These are phyloP conservation scores for Eristalinus sepulchralis DNA, from an alignment of 2,888 invertebrate genomes.

Conservation along the genomic window DNA sequence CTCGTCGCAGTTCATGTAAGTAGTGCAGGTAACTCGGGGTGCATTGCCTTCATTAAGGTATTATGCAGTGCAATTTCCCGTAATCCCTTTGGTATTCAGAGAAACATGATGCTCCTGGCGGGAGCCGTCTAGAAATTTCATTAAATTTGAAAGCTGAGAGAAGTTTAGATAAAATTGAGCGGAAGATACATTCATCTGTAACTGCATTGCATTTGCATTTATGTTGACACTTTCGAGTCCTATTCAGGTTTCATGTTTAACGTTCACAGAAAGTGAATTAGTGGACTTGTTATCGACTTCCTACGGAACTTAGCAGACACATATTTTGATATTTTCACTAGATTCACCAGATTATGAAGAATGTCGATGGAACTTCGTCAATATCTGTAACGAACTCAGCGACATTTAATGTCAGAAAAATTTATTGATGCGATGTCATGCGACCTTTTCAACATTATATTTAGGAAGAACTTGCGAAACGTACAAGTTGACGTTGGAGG, in stretches of 20 bases:
- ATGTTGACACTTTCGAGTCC: background rate
- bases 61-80: background rate
- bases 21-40: background rate
- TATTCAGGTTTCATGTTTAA: background rate
- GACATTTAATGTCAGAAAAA: too few relatives aligned
- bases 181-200: background rate
- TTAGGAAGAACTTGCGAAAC: too few relatives aligned
- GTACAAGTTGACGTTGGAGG: too few relatives aligned
- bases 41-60: background rate
- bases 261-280: too few relatives aligned
- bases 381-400: too few relatives aligned
- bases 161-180: background rate
- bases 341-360: too few relatives aligned
- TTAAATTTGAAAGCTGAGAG: background rate
- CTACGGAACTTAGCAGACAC: too few relatives aligned
- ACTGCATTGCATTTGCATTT: background rate
- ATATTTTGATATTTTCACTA: too few relatives aligned
- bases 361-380: too few relatives aligned
- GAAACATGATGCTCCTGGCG: background rate
- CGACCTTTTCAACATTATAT: too few relatives aligned
- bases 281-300: too few relatives aligned
- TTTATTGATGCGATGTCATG: too few relatives aligned
- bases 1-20: background rate
- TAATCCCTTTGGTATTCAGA: background rate
- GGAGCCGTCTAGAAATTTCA: background rate